A percentile compares a stretch with the other conserved stretches of the same genome.
These are phyloP conservation scores for Cotesia glomerata DNA, from an alignment of 1,140 invertebrate genomes.

Conservation along the genomic window DNA sequence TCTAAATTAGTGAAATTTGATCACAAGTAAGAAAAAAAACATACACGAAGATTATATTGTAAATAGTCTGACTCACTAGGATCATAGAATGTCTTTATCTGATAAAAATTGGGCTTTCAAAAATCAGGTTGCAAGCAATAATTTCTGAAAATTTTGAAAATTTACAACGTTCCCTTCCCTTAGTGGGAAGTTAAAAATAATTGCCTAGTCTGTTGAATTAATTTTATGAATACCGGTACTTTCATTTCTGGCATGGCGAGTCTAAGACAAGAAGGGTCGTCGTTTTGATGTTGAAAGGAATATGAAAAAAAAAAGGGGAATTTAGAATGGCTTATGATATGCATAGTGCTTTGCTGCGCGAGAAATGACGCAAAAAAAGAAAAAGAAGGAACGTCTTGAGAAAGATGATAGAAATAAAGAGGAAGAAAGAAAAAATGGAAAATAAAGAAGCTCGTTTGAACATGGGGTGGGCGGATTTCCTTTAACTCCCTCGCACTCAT, in stretches of 20 bases:
- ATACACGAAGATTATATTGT: no score
- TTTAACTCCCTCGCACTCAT: conserved; percentile 14
- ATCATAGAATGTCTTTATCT: no score
- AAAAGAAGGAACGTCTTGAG: not conserved
- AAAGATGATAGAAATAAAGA: conserved; percentile 13
- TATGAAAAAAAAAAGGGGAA: not conserved
- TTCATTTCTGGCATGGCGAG: conserved; percentile 32
- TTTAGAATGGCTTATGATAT: not conserved
- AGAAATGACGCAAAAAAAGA: conserved; percentile 22
- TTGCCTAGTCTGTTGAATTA: not conserved
- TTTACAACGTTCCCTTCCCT: no score
- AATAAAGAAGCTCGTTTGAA: conserved; percentile 22
- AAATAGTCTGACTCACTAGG: no score
- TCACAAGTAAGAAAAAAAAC: no score
- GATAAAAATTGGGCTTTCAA: not conserved
- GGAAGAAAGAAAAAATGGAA: conserved; percentile 17
- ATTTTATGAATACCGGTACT: conserved; percentile 24
- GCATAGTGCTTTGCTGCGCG: conserved; percentile 17
- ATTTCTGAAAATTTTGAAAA: no score
- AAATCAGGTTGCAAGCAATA: not conserved
- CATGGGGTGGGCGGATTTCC: conserved; percentile 5
- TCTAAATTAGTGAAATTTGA: no score
- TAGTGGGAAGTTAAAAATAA: not conserved
- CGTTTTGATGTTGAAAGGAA: not conserved
- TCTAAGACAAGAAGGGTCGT: not conserved